These are phyloP conservation scores for Pituophis catenifer DNA, from an alignment of 2,113 vertebrate genomes.

Conservation along the genomic window DNA sequence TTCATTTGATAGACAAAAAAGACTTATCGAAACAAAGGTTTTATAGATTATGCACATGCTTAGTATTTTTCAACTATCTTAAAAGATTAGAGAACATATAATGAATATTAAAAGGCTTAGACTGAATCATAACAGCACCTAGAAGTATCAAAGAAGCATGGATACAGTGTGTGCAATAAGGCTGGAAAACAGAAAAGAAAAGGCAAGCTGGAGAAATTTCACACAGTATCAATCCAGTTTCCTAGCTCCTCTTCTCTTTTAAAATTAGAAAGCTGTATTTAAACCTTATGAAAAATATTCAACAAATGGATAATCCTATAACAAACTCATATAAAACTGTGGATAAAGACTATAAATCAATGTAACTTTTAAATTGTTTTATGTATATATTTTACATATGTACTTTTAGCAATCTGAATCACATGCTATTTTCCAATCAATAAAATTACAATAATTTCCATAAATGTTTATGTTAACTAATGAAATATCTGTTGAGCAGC, in stretches of 20 bases:
- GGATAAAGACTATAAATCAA: not conserved
- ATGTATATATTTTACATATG: not conserved
- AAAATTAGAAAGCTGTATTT: not conserved
- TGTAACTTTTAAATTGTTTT: not conserved
- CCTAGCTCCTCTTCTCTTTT: not conserved
- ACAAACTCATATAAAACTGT: not conserved
- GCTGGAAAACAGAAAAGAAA: not conserved
- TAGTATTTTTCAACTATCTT: not conserved
- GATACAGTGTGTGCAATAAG: not conserved
- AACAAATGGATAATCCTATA: not conserved
- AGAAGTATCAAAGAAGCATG: not conserved
- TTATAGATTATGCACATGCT: not conserved
- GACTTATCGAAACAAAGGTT: not conserved
- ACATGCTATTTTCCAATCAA: no score
- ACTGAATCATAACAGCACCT: not conserved
- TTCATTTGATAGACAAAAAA: not conserved
- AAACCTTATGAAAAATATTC: fast-evolving
- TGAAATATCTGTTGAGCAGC: no score
- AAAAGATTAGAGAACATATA: not conserved
- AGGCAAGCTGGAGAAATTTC: not conserved
- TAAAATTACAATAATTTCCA: no score
- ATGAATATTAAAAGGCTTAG: not conserved
- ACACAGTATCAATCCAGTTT: not conserved
- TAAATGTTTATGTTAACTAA: no score
- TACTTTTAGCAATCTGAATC: no score